phyloP scores from a whole-genome alignment of 1,140 invertebrate species.

The Drosophila repletoides region DNA sequence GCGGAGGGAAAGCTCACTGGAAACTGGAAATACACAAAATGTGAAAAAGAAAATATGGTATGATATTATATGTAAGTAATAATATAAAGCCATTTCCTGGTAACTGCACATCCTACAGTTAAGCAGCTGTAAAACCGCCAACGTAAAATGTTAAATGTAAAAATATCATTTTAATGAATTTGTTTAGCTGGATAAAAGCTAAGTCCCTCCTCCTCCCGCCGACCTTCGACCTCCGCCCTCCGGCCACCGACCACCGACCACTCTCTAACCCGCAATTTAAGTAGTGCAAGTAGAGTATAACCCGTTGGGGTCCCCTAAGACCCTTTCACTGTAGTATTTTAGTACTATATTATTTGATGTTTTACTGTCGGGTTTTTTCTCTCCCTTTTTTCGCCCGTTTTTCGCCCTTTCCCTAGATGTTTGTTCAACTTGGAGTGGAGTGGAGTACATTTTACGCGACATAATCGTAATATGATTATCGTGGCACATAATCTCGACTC shows the following conservation, averaged over 20 bases:
- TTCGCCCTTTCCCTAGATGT: not conserved
- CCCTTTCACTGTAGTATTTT: conserved; percentile 12
- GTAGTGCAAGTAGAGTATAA: conserved; percentile 1
- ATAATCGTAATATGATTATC: conserved; percentile 80
- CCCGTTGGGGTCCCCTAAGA: conserved; percentile 2
- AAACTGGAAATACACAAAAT: no score
- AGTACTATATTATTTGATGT: conserved; percentile 35
- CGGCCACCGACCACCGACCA: no score
- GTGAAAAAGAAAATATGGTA: conserved; percentile 1
- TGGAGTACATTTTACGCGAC: conserved; percentile 73
- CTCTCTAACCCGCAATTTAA: not conserved
- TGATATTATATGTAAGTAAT: conserved; percentile 30
- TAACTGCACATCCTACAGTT: conserved; percentile 6
- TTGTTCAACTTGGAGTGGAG: conserved; percentile 19
- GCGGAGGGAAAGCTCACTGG: no score
- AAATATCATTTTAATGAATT: conserved; percentile 48
- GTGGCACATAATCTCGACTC: conserved; percentile 63
- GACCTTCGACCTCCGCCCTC: not conserved
- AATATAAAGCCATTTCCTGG: conserved; percentile 41
- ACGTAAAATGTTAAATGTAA: conserved; percentile 22
- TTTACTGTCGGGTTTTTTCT: conserved; percentile 8
- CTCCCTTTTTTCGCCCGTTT: not conserved
- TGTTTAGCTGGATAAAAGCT: conserved; percentile 35
- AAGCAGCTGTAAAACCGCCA: not conserved
- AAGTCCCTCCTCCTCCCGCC: no score